Percentiles rank a stretch among this genome's conserved stretches.
These are phyloP conservation scores for Pomacea maculata DNA, from an alignment of 1,140 invertebrate species.

Conservation along the genomic window DNA sequence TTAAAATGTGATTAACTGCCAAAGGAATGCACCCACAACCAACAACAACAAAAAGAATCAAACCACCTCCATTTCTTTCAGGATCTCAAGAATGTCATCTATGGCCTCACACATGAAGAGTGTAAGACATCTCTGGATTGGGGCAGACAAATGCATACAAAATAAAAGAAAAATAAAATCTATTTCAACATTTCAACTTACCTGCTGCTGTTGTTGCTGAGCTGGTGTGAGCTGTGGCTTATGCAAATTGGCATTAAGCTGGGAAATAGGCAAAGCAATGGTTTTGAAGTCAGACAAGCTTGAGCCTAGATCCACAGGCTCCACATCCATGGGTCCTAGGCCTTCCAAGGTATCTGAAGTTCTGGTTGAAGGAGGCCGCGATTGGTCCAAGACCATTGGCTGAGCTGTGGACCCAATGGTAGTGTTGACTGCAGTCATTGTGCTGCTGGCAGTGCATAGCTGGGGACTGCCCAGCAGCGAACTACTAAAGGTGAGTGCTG, in stretches of 20 bases:
- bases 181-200: no score
- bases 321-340: constrained; percentile 58
- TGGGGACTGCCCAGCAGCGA: constrained; percentile 18
- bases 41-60: neutral
- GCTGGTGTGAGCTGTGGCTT: constrained; percentile 28
- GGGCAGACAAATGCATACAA: no score
- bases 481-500: constrained; percentile 19
- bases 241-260: constrained; percentile 27
- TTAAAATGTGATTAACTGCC: neutral
- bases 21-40: neutral
- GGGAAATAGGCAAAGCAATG: constrained; percentile 25
- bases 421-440: neutral
- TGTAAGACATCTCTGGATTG: no score
- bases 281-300: constrained; percentile 25
- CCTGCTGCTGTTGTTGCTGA: constrained; percentile 26
- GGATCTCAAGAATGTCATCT: no score
- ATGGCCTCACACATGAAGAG: no score
- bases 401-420: constrained; percentile 26
- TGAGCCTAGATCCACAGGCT: constrained; percentile 41
- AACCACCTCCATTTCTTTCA: neutral
- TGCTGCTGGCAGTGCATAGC: constrained; percentile 6
- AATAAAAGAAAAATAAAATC: no score
- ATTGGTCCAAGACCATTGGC: constrained; percentile 47
- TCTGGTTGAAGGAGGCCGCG: constrained; percentile 61
- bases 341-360: constrained; percentile 26